Base-by-base conservation (phyloP, 2,888 invertebrate genomes). In the Steinernema scapterisci region DNA sequence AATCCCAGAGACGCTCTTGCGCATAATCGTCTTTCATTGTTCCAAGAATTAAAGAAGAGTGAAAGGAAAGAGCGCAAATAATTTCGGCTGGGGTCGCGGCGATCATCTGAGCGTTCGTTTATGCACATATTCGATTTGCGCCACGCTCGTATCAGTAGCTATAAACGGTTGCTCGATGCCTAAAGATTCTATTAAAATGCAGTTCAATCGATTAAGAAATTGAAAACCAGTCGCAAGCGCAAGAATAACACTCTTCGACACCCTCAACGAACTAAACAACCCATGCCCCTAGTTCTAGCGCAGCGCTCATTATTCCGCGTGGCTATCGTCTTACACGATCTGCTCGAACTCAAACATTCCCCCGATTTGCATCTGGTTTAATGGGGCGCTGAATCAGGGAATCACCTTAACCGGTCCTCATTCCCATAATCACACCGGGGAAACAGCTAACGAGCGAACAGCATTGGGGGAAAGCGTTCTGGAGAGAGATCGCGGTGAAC, bases 281-380 rank as follows among this genome's bases (percentile, higher is more conserved):
- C 7, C 31, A 31, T 31, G 27, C 21, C 63, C 63, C 5, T 16
- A 6, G 1, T 31, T 31, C 5, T 27, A 63, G 63, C 63, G 31
- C 63, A 38, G 23, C 25, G 27, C 63, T 63, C 63, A 63, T 63
- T 63, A 31, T 63, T 63, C 31, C 16, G 31, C 31, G 63, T 9
- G 63, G 63, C 63, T 63, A 63, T 63, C 63, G 63, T 63, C 63
- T 63, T 31, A n/a, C 54, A 54, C 16, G 25, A n/a, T n/a, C 16
- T 48, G 48, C 13, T 16, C 19, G 48, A 52, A 63, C 63, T 63
- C 31, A 63, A 63, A 63, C 63, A 63, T 63, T 63, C 63, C 63
- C 63, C 31, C 63, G 2, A 31, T 16, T 63, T 31, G 63, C 63
- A 63, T 27, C 63, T 63, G 31, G 63, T 63, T 63, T 63, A 63